Base-by-base conservation (phyloP, 2,797 vertebrate species). In the Poecilia velifera region DNA sequence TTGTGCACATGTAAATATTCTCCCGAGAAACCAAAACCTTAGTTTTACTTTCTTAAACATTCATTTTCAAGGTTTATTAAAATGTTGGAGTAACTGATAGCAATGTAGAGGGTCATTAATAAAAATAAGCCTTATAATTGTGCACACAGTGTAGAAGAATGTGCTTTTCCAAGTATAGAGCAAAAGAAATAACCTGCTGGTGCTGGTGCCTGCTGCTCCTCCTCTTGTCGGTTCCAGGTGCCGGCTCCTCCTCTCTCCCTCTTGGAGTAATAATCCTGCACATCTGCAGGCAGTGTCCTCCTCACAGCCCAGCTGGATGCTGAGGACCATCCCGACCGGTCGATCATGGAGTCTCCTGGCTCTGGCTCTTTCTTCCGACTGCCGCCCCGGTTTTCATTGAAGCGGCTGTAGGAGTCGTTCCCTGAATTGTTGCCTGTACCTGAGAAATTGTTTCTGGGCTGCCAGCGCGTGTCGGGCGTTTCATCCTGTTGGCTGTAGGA, bases 281-380 rank as follows among this genome's bases (percentile, higher is more conserved):
- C 98, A 83, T 99, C 98, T 28, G 98, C 98, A n/a, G 98, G 98
- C 0, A 99, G 95, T 12, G 97, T 98, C 90, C 97, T 97, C 84
- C 98, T 96, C 36, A 99, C 97, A 4, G 98, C 98, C 98, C 98
- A 99, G 88, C 97, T 99, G 73, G 98, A 99, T 0, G 97, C 98
- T 3, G 98, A 97, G 0, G 98, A 98, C 98, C 98, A 99, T n/a
- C 98, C 98, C 0, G 98, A 99, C 6, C 98, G 95, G 92, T 99
- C 98, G 22, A 97, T 87, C 25, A 96, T 95, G 0, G 95, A 90
- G 49, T 98, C 97, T 0, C 93, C 94, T 0, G 90, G 79, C 3
- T 99, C 97, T 0, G 93, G 89, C 5, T 98, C 98, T 75, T 91
- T 97, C 91, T 97, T 97, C 62, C 96, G 96, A 28, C 96, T 96